These are phyloP conservation scores for Crocidura indochinensis DNA, from an alignment of 2,797 vertebrate genomes.

Conservation along the genomic window DNA sequence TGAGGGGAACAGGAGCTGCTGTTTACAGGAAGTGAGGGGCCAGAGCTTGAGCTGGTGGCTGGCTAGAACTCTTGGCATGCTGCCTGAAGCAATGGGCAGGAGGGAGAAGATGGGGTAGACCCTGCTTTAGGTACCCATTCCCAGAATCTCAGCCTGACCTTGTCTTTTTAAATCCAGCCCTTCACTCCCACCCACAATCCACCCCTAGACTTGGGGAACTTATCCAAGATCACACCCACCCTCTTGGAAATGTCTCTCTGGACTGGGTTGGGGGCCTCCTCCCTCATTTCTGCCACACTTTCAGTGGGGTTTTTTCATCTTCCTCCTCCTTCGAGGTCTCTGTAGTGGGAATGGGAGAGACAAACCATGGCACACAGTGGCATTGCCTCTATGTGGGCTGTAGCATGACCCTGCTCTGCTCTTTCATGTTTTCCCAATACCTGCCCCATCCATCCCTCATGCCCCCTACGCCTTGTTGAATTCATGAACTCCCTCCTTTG, in stretches of 20 bases:
- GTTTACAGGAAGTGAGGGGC: neutral
- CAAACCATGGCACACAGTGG: no score
- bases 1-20: neutral
- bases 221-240: neutral
- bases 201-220: neutral
- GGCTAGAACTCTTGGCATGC: no score
- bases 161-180: neutral
- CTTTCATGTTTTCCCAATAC: neutral
- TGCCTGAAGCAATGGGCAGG: neutral
- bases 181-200: neutral
- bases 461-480: neutral
- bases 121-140: neutral
- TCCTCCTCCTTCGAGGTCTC: slow-evolving; percentile 41
- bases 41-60: neutral
- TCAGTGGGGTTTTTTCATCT: neutral
- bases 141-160: neutral
- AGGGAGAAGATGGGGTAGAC: neutral
- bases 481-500: slow-evolving; percentile 52
- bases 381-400: fast-evolving
- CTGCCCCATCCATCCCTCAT: neutral
- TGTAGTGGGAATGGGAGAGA: neutral
- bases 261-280: slow-evolving; percentile 10
- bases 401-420: neutral
- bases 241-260: slow-evolving; percentile 33
- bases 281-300: neutral